A percentile compares a stretch with the other conserved stretches of the same genome.
Evolutionary conservation across 2,113 vertebrate genomes (phyloP).

Genomic region (Zeus faber): DNA sequence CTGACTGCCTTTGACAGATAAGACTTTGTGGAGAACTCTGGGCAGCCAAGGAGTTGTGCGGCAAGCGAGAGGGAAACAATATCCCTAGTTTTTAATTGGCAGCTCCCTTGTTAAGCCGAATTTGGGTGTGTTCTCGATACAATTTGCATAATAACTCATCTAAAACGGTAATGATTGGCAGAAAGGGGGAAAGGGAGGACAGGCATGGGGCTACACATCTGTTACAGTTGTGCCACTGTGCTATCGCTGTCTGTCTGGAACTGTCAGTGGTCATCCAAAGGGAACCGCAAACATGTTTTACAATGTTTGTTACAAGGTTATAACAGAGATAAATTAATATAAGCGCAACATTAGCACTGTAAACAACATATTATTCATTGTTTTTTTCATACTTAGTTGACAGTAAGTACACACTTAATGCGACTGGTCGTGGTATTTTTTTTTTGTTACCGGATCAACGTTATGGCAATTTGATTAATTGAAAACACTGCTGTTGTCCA

Average conservation of each 20-base stretch:
- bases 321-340: not conserved
- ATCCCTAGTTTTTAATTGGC: constrained; percentile 64
- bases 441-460: too few relatives aligned
- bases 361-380: too few relatives aligned
- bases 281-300: not conserved
- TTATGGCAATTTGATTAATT: not conserved
- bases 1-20: constrained; percentile 64
- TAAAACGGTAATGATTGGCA: constrained; percentile 50
- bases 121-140: constrained; percentile 43
- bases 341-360: not conserved
- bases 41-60: constrained; percentile 48
- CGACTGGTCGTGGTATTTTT: not conserved
- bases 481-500: not conserved
- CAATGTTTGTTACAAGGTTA: constrained; percentile 9
- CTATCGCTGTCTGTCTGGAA: constrained; percentile 31
- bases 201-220: constrained; percentile 26
- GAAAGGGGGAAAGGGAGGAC: constrained; percentile 35
- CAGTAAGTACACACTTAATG: not conserved
- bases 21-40: constrained; percentile 33
- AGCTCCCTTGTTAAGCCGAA: constrained; percentile 34
- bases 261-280: not conserved
- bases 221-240: constrained; percentile 48
- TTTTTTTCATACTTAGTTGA: too few relatives aligned
- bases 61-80: constrained; percentile 34
- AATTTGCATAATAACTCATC: constrained; percentile 51